A percentile compares a stretch with the other conserved stretches of the same genome.
Conservation (phyloP, 2,797 vertebrate genomes). For the Peromyscus melanophrys region DNA sequence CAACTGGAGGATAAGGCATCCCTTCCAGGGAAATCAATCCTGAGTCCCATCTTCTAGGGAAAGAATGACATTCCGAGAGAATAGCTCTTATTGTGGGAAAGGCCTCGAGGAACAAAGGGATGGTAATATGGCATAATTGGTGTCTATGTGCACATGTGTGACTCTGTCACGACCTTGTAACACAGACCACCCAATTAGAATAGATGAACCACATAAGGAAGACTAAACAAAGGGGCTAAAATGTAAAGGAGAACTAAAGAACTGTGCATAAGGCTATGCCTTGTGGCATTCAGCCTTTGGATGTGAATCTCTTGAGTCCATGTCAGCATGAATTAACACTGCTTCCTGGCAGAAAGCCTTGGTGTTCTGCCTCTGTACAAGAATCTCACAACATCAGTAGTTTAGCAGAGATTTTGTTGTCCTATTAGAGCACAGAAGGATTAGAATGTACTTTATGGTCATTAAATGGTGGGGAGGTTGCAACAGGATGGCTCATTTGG, state of each 20-base stretch:
- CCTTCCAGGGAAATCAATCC: neutral
- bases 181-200: neutral
- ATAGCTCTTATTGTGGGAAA: neutral
- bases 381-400: neutral
- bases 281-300: neutral
- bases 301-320: neutral
- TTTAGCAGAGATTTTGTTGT: constrained; percentile 15
- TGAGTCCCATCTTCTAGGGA: neutral
- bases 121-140: neutral
- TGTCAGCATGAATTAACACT: neutral
- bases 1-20: neutral
- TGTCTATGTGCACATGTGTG: neutral
- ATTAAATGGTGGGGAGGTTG: constrained; percentile 3
- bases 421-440: neutral
- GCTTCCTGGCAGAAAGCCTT: neutral
- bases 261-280: no score
- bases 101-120: neutral
- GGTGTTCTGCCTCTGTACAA: neutral
- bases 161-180: neutral
- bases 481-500: neutral
- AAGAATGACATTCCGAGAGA: neutral
- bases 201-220: neutral
- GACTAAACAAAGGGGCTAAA: neutral
- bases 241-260: neutral
- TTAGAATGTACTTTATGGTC: neutral